Conservation (phyloP, 2,797 vertebrate genomes). For the Pseudotriccus pelzelni region DNA sequence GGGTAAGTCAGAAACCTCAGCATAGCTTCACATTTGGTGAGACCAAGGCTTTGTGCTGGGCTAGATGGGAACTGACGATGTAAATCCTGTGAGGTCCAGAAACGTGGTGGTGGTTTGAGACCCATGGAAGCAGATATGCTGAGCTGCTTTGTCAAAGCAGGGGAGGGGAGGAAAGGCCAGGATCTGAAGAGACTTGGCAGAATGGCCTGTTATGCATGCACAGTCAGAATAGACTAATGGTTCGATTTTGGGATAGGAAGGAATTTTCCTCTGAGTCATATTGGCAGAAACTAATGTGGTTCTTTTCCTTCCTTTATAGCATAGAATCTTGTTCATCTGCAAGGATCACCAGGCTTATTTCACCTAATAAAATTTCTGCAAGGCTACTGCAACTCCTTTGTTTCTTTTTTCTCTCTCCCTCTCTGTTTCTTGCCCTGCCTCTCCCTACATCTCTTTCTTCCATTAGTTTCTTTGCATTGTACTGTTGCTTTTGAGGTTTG, state of each 20-base stretch:
- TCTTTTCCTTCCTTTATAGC: neutral
- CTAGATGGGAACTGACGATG: neutral
- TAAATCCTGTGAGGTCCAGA: neutral
- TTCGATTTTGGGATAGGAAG: neutral
- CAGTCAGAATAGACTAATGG: neutral
- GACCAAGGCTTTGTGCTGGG: neutral
- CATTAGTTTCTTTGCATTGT: neutral
- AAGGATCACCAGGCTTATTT: neutral
- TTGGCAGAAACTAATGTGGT: neutral
- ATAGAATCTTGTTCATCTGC: neutral
- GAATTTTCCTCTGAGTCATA: conserved; percentile 51
- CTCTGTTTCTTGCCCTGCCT: neutral
- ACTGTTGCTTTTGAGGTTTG: neutral
- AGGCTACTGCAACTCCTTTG: neutral
- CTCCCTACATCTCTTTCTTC: neutral
- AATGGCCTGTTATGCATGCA: neutral
- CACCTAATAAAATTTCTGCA: neutral
- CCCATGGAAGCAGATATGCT: neutral
- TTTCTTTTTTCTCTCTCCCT: neutral
- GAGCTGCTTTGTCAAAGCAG: neutral
- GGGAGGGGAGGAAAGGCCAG: neutral
- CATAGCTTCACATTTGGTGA: too few relatives aligned
- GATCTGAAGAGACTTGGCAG: neutral
- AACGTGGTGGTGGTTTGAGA: fast-evolving
- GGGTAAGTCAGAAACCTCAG: neutral